Conservation (phyloP, 2,797 vertebrate species). For the Poecile montanus region DNA sequence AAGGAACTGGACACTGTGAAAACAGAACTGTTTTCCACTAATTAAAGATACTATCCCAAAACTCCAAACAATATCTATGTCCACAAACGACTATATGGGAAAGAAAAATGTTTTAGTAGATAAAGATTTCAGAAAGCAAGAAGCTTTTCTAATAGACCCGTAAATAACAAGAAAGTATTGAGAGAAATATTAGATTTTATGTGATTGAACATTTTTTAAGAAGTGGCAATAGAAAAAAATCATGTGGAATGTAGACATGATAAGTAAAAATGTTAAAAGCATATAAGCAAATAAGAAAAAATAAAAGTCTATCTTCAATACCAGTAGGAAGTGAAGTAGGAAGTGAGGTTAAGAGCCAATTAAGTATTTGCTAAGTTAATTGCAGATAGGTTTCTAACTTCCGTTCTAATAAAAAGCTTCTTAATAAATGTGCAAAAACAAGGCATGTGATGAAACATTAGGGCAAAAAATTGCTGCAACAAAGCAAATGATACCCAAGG, state of each 20-base stretch:
- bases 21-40: background rate
- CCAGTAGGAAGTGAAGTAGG: background rate
- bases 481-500: background rate
- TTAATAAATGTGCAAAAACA: background rate
- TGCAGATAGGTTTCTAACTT: background rate
- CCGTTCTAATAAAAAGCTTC: background rate
- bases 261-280: background rate
- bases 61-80: background rate
- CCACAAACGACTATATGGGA: fast-evolving
- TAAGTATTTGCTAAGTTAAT: background rate
- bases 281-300: background rate
- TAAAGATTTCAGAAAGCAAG: background rate
- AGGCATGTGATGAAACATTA: background rate
- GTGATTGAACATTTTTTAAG: background rate
- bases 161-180: background rate
- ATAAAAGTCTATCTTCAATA: background rate
- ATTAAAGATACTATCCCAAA: background rate
- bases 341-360: background rate
- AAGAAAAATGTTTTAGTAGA: background rate
- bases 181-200: background rate
- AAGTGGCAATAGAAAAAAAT: background rate
- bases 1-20: background rate
- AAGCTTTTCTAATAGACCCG: background rate
- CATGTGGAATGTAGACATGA: background rate
- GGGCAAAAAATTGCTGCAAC: background rate